These are phyloP conservation scores for Odontomyia ornata DNA, from an alignment of 2,888 invertebrate genomes.

Conservation along the genomic window DNA sequence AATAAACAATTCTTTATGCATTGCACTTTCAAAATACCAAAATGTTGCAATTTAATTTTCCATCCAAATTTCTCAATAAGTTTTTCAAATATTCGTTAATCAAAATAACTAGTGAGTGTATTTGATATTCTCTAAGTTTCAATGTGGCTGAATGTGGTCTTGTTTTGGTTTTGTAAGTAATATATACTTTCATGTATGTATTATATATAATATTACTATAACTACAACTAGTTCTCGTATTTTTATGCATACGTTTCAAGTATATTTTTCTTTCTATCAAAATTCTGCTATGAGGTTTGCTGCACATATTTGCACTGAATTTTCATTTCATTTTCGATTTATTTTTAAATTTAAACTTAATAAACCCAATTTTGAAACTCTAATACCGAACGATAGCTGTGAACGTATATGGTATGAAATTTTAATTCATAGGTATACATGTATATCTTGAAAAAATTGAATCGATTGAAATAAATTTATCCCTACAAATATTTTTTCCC, in stretches of 20 bases:
- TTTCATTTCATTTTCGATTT: background rate
- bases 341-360: too few species aligned
- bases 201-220: background rate
- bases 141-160: conserved; percentile 40
- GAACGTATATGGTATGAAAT: background rate
- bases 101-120: too few species aligned
- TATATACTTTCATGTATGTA: background rate
- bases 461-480: background rate
- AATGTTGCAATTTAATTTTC: conserved; percentile 1
- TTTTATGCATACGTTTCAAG: conserved; percentile 1
- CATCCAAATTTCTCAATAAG: background rate
- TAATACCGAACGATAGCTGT: too few species aligned
- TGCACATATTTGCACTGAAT: background rate
- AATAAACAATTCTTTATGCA: background rate
- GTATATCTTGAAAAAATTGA: background rate
- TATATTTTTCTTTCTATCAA: background rate
- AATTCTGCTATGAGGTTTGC: background rate
- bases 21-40: background rate
- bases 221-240: background rate
- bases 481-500: background rate
- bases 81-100: too few species aligned
- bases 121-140: background rate
- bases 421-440: background rate
- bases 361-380: too few species aligned
- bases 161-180: conserved; percentile 37